A percentile compares a stretch with the other conserved stretches of the same genome.
These are phyloP conservation scores for Megalurothrips usitatus DNA, from an alignment of 2,888 invertebrate species.

Conservation along the genomic window DNA sequence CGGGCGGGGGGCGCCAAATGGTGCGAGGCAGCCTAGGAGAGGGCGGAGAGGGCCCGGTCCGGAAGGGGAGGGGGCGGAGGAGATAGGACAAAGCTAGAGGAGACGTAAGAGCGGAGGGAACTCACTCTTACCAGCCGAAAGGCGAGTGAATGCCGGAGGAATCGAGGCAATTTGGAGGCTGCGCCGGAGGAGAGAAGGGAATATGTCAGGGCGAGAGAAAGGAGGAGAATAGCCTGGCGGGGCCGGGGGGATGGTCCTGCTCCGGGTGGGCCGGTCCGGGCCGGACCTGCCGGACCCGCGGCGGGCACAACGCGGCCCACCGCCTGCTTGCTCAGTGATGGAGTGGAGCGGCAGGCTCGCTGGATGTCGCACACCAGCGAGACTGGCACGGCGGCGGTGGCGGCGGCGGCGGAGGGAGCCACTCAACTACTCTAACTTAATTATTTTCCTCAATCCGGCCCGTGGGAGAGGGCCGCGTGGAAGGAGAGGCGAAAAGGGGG, in stretches of 20 bases:
- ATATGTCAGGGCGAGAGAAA: background rate
- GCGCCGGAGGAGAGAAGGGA: background rate
- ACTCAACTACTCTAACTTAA: slow-evolving; percentile 13
- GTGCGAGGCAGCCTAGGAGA: background rate
- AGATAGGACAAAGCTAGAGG: background rate
- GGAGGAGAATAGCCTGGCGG: background rate
- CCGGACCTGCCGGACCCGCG: no score
- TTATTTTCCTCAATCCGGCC: slow-evolving; percentile 4
- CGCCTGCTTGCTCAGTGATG: no score
- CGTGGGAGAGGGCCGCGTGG: background rate
- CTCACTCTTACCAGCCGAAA: background rate
- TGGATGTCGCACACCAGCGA: no score
- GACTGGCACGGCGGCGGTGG: no score
- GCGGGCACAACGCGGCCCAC: no score
- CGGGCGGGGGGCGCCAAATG: background rate
- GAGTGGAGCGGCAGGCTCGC: no score
- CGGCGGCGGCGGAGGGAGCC: background rate
- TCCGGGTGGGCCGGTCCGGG: background rate
- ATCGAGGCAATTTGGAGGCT: slow-evolving; percentile 12
- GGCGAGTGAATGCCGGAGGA: slow-evolving; percentile 3
- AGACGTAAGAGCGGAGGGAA: background rate
- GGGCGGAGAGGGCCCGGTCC: background rate
- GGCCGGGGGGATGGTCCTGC: background rate
- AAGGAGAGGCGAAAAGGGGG: background rate
- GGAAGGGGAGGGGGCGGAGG: background rate